Percentiles rank a stretch among this genome's conserved stretches.
Evolutionary conservation across 2,888 invertebrate genomes (phyloP).

Genomic region (Smittia aterrima): DNA sequence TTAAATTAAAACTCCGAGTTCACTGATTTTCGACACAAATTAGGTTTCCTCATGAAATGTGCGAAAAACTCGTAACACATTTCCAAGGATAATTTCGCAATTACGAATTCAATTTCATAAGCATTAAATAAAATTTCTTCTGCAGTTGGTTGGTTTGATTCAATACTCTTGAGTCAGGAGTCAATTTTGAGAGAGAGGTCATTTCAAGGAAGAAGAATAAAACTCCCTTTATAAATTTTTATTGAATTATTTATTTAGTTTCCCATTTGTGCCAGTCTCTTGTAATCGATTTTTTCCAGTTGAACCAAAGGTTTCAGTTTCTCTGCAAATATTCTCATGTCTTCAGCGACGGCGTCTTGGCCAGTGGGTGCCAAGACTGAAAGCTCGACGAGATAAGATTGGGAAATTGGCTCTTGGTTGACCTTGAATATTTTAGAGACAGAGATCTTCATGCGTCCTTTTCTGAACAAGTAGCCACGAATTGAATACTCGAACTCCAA

Average conservation of each 20-base stretch:
- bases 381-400: constrained; percentile 90
- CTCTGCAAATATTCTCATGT: constrained; percentile 93
- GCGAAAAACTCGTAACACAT: too few species aligned
- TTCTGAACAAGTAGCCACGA: constrained; percentile 67
- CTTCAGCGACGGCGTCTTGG: constrained; percentile 92
- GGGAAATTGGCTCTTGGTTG: constrained; percentile 81
- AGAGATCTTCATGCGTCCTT: constrained; percentile 95
- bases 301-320: constrained; percentile 88
- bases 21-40: too few species aligned
- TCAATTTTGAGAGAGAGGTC: too few species aligned
- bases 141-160: too few species aligned
- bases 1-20: too few species aligned
- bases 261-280: constrained; percentile 57
- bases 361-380: constrained; percentile 85
- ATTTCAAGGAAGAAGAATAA: too few species aligned
- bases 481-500: constrained; percentile 93
- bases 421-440: constrained; percentile 92
- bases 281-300: constrained; percentile 90
- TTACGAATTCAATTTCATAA: too few species aligned
- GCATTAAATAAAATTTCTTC: too few species aligned
- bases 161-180: too few species aligned
- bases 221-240: too few species aligned
- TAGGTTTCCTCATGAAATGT: too few species aligned
- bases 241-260: constrained; percentile 12
- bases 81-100: too few species aligned